These are phyloP conservation scores for Cairina moschata DNA, from an alignment of 2,113 vertebrate species.

Conservation along the genomic window DNA sequence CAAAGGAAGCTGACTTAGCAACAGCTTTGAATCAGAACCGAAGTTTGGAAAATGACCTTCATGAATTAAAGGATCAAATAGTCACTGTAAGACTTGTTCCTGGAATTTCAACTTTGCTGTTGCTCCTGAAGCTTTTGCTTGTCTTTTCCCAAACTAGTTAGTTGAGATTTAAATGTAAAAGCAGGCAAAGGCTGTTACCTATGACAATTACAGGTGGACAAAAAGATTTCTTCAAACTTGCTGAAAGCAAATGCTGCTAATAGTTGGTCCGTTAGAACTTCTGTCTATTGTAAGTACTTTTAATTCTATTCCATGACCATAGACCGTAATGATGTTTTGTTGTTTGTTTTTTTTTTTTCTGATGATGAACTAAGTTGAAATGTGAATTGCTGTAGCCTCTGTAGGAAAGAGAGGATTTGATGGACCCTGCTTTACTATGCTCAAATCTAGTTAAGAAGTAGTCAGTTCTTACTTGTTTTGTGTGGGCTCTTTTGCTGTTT, in stretches of 20 bases:
- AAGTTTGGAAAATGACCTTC: constrained; percentile 62
- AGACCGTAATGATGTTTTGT: neutral
- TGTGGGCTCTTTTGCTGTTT: neutral
- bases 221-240: neutral
- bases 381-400: neutral
- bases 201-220: neutral
- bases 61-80: constrained; percentile 75
- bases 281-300: neutral
- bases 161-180: neutral
- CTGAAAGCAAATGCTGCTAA: neutral
- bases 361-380: neutral
- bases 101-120: neutral
- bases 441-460: neutral
- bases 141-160: neutral
- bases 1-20: constrained; percentile 76
- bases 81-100: constrained; percentile 70
- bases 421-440: neutral
- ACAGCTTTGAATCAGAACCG: constrained; percentile 73
- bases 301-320: neutral
- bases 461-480: neutral
- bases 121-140: neutral
- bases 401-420: neutral
- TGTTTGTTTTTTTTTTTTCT: neutral
- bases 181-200: neutral
- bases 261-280: neutral